phyloP scores from a whole-genome alignment of 2,888 invertebrate genomes.

The Tubulanus polymorphus region DNA sequence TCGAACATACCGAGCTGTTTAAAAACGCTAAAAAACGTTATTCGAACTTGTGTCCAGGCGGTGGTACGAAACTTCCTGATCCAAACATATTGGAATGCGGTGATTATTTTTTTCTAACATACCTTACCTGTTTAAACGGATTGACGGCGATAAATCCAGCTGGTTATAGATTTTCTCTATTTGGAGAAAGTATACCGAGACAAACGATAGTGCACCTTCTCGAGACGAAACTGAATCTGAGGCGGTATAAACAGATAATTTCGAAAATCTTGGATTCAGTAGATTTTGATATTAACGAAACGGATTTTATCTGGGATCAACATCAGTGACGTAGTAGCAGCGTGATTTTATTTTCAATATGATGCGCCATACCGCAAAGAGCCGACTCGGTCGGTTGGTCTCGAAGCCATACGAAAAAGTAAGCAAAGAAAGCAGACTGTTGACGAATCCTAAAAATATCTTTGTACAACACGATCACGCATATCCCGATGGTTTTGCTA shows the following conservation, averaged over 20 bases:
- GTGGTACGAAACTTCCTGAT: background rate
- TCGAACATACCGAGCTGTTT: background rate
- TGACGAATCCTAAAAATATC: background rate
- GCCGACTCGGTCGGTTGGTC: background rate
- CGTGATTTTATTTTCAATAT: background rate
- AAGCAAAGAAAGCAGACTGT: background rate
- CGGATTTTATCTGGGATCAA: background rate
- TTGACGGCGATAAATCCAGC: slow-evolving; percentile 1
- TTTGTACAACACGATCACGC: slow-evolving; percentile 3
- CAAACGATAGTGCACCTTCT: background rate
- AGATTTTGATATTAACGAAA: slow-evolving; percentile 1
- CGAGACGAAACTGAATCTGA: background rate
- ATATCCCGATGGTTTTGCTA: background rate
- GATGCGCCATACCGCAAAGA: background rate
- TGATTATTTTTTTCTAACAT: slow-evolving; percentile 1
- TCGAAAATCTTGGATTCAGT: slow-evolving; percentile 2
- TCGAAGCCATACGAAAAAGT: background rate
- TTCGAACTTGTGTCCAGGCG: background rate
- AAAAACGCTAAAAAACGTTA: background rate
- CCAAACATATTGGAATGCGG: background rate
- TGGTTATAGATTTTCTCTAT: slow-evolving; percentile 1
- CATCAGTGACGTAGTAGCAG: background rate
- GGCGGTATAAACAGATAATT: background rate
- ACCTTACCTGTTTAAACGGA: background rate
- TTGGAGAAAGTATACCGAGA: slow-evolving; percentile 1